Conservation (phyloP, 1,140 invertebrate genomes). For the Camponotus vicinus region DNA sequence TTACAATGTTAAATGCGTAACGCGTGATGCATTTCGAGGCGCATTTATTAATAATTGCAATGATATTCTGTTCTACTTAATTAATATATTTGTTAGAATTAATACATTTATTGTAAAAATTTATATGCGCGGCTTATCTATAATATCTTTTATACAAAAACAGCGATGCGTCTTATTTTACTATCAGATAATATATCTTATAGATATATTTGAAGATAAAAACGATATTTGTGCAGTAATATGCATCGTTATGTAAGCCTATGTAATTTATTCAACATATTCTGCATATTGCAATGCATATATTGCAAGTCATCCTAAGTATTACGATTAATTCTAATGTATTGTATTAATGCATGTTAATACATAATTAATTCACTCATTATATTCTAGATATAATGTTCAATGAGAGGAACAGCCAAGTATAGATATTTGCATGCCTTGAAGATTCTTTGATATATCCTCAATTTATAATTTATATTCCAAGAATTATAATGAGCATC, state of each 20-base stretch:
- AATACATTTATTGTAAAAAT: constrained; percentile 18
- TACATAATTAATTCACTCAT: constrained; percentile 1
- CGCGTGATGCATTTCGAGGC: not conserved
- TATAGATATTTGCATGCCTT: not conserved
- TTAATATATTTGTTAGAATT: not conserved
- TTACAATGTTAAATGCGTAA: constrained; percentile 29
- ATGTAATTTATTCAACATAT: constrained; percentile 22
- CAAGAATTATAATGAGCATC: not conserved
- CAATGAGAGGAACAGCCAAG: not conserved
- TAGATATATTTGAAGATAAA: not conserved
- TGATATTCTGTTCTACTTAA: constrained; percentile 9
- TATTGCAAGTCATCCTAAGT: not conserved
- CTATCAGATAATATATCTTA: not conserved
- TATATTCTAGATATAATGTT: not conserved
- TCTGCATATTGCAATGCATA: not conserved
- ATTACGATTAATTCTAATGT: constrained; percentile 21
- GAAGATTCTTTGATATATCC: constrained; percentile 14
- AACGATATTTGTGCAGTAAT: not conserved
- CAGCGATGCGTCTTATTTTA: not conserved
- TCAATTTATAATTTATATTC: not conserved
- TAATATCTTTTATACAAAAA: not conserved
- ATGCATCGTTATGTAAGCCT: not conserved
- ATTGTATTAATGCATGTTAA: not conserved
- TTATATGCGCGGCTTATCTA: not conserved
- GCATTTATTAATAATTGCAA: constrained; percentile 31